Conservation (phyloP, 2,797 vertebrate genomes). For the Otus scops region DNA sequence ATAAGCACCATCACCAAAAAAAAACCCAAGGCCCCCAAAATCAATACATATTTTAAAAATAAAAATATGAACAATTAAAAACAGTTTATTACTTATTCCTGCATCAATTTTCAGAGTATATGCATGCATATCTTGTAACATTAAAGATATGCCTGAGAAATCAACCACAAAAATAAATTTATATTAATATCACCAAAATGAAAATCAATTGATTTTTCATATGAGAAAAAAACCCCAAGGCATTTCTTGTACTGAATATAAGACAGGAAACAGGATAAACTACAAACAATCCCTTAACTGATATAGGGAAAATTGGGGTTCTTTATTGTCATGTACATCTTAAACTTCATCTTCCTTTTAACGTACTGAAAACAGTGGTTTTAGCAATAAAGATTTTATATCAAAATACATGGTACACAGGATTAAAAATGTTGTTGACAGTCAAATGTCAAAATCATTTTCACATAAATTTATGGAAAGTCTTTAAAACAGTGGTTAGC, state of each 20-base stretch:
- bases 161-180: neutral
- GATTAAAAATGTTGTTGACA: neutral
- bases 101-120: constrained; percentile 22
- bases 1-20: constrained; percentile 56
- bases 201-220: neutral
- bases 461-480: neutral
- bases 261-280: neutral
- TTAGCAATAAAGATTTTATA: neutral
- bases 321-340: neutral
- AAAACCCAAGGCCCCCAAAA: neutral
- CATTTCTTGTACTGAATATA: neutral
- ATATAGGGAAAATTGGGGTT: neutral
- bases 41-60: constrained; percentile 34
- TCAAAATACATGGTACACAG: neutral
- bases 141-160: neutral
- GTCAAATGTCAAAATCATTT: neutral
- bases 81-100: constrained; percentile 20
- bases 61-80: neutral
- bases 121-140: neutral
- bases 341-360: neutral
- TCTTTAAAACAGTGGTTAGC: neutral
- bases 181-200: neutral
- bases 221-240: neutral
- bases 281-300: neutral
- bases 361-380: neutral